Base-by-base conservation (phyloP, 2,797 vertebrate species). In the Sebastes matsubarae region DNA sequence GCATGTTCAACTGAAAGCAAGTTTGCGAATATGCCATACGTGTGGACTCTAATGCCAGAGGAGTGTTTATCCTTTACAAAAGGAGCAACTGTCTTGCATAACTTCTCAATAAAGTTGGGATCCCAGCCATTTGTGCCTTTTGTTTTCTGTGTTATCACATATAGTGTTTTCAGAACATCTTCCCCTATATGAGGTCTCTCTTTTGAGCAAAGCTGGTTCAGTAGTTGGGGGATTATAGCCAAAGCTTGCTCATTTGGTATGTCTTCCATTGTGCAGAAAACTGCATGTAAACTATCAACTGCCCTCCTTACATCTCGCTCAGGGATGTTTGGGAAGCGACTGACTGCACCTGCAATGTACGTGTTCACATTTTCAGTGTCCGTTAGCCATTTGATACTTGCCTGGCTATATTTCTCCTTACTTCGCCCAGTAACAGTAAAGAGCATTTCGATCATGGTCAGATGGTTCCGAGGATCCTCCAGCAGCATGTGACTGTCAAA, bases 81-180 rank as follows among this genome's bases (percentile, higher is more conserved):
- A 24, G 38, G 42, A 67, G 4, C 27, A 1, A 91, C 3, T 50
- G 42, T 52, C 36, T 64, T 55, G 30, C 83, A 84, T 18, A 93
- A 42, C 0, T 59, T 52, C 16, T 85, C 0, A 0, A 77, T 38
- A 2, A 93, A 71, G 4, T 3, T 11, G 0, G 7, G 4, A 32
- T 82, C 13, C 79, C 86, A 89, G 58, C 11, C 24, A 58, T 69
- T 0, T 69, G 20, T 87, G 1, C 29, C 27, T 42, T 82, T 80
- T 29, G 80, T 85, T 81, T 94, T 95, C 64, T 94, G 89, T 63
- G 89, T 89, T 52, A 89, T 79, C 12, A 90, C 72, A 81, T 82
- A 89, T 0, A 93, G 59, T 50, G 75, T 67, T 63, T 22, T 6
- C 0, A 92, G 0, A 55, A 87, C 22, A 14, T 2, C 0, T 4